Evolutionary conservation across 2,888 invertebrate species (phyloP).

Genomic region (Priocnemis perturbator): DNA sequence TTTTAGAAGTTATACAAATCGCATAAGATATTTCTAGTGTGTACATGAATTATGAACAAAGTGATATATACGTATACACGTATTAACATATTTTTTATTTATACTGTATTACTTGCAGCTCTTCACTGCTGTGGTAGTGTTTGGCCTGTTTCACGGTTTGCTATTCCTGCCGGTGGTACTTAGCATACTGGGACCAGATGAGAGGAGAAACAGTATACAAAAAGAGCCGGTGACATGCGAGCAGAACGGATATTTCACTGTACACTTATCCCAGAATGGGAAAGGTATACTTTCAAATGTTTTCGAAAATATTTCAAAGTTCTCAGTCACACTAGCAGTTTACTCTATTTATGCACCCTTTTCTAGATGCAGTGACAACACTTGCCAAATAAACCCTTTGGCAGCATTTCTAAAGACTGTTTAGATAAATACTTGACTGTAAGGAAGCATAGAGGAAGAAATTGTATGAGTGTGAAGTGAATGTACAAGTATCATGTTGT

Average conservation of each 20-base stretch:
- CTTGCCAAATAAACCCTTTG: slow-evolving; percentile 37
- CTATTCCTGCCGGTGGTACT: slow-evolving; percentile 76
- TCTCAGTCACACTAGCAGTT: background rate
- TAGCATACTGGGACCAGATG: slow-evolving; percentile 74
- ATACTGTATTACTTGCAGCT: slow-evolving; percentile 61
- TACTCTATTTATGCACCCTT: background rate
- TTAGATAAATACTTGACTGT: slow-evolving; percentile 46
- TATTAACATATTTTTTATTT: slow-evolving; percentile 32
- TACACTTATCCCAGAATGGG: slow-evolving; percentile 41
- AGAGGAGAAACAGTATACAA: slow-evolving; percentile 30
- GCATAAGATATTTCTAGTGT: slow-evolving; percentile 4
- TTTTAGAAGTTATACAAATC: background rate
- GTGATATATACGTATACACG: background rate
- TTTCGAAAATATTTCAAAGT: background rate
- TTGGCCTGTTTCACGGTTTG: slow-evolving; percentile 77
- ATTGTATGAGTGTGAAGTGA: slow-evolving; percentile 21
- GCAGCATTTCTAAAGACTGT: slow-evolving; percentile 42
- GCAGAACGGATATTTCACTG: slow-evolving; percentile 53
- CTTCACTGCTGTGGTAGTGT: slow-evolving; percentile 76
- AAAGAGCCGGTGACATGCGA: slow-evolving; percentile 39
- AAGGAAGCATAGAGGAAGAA: slow-evolving; percentile 23
- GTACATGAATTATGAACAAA: background rate
- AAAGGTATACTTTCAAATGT: slow-evolving; percentile 39
- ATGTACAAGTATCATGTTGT: background rate
- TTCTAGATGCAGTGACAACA: slow-evolving; percentile 35